phyloP scores from a whole-genome alignment of 2,888 invertebrate species.

The Campoplex capitator region DNA sequence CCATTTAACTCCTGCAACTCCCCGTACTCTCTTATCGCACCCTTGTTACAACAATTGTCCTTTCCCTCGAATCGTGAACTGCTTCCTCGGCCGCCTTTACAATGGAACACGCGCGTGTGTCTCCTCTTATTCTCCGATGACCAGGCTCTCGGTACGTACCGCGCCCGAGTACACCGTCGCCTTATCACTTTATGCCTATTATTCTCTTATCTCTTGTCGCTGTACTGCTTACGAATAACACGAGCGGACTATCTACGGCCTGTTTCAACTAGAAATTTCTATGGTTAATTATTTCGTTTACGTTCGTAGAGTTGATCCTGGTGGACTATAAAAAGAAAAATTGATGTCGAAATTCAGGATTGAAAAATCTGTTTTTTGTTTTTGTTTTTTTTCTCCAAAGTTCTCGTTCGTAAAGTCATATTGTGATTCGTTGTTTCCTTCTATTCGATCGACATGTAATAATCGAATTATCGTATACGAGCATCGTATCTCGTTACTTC shows the following conservation, averaged over 20 bases:
- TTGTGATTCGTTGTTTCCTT: background rate
- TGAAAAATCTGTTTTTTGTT: background rate
- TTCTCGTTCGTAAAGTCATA: background rate
- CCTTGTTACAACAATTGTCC: conserved; percentile 80
- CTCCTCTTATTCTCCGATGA: conserved; percentile 53
- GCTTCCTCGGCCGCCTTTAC: conserved; percentile 17
- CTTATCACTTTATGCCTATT: conserved; percentile 66
- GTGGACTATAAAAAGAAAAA: background rate
- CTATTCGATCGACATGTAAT: background rate
- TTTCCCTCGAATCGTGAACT: conserved; percentile 55
- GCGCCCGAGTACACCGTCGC: conserved; percentile 36
- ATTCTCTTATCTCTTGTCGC: conserved; percentile 49
- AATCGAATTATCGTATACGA: background rate
- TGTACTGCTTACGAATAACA: conserved; percentile 12
- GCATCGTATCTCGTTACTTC: background rate
- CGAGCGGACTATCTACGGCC: background rate
- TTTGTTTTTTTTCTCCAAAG: background rate
- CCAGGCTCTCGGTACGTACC: conserved; percentile 37
- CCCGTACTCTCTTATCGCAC: conserved; percentile 77
- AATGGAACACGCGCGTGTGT: conserved; percentile 20
- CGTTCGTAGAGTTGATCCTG: background rate
- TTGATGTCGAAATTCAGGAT: background rate
- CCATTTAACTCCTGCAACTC: conserved; percentile 83
- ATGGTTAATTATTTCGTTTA: background rate
- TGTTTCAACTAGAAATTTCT: background rate